Base-by-base conservation (phyloP, 2,113 vertebrate genomes). In the Talpa occidentalis region DNA sequence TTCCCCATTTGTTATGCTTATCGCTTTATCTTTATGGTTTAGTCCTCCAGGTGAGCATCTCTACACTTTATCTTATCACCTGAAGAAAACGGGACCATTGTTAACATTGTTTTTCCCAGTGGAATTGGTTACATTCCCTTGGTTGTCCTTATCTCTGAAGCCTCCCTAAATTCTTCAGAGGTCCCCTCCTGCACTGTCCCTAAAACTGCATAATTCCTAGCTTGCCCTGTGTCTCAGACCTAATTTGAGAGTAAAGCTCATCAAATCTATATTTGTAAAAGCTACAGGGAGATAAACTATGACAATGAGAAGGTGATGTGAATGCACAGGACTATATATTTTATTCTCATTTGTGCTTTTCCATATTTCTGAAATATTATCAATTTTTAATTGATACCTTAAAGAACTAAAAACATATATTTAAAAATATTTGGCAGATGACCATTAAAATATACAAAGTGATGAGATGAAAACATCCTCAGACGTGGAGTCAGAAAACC, bases 391-490 rank as follows among this genome's bases (percentile, higher is more conserved):
- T 42, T 93, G 22, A 22, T 86, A 67, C 8, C 19, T 88, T 85
- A 74, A 88, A 66, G 9, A 88, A 66, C 66, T 76, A 62, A 86
- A 89, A 93, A 77, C 62, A n/a, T 79, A 67, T 62, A 52, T 77
- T 92, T 88, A 22, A n/a, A 84, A 80, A 59, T 81, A 5, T 66
- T 28, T 82, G 78, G 15, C 35, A 64, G 11, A 59, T n/a, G 60
- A 8, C 9, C 26, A 52, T 60, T 90, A 80, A 87, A 95, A 60
- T 67, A 24, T 2, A 92, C 14, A 44, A 47, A 94, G 12, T 22
- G 19, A 62, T 72, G 28, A 92, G 40, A 60, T 40, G 49, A 52
- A 52, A 52, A 52, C 15, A 52, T 1, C 10, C 32, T 6, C 37
- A 80, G 42, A 32, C 10, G 67, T 40, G 17, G 30, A 42, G 1